A percentile compares a stretch with the other conserved stretches of the same genome.
phyloP scores from a whole-genome alignment of 2,113 vertebrate species.

The Noturus placidus region DNA sequence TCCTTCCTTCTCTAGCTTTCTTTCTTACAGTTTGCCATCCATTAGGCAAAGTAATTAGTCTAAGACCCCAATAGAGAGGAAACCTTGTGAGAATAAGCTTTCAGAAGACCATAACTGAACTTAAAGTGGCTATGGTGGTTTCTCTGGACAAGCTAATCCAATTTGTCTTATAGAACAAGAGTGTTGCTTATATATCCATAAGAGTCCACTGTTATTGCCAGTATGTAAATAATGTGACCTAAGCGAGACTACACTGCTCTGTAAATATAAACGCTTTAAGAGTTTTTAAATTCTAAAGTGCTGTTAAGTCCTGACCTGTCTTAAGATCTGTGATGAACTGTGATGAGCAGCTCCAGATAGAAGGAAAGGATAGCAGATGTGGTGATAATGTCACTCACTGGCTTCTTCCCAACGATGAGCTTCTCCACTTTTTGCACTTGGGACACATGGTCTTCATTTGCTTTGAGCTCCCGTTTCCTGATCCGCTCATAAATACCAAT shows the following conservation, averaged over 20 bases:
- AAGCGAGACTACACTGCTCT: not conserved
- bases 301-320: not conserved
- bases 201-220: not conserved
- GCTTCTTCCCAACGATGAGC: slow-evolving; percentile 96
- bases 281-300: not conserved
- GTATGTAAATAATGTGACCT: slow-evolving; percentile 33
- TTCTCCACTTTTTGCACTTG: slow-evolving; percentile 98
- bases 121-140: slow-evolving; percentile 6
- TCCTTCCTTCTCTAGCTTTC: not conserved
- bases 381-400: slow-evolving; percentile 73
- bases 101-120: slow-evolving; percentile 30
- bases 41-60: slow-evolving; percentile 4
- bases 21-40: not conserved
- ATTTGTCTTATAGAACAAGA: slow-evolving; percentile 21
- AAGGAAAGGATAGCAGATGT: slow-evolving; percentile 16
- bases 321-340: not conserved
- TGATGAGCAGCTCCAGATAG: slow-evolving; percentile 16
- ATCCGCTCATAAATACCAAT: slow-evolving; percentile 95
- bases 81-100: slow-evolving; percentile 4
- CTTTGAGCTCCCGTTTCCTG: slow-evolving; percentile 92
- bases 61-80: not conserved
- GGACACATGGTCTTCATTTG: slow-evolving; percentile 95
- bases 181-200: not conserved
- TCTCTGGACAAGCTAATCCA: not conserved
- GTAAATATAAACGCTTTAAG: not conserved